Evolutionary conservation across 2,113 vertebrate species (phyloP), one percentile per base, ranked within the genome.

Genomic region (Toxotes jaculatrix): DNA sequence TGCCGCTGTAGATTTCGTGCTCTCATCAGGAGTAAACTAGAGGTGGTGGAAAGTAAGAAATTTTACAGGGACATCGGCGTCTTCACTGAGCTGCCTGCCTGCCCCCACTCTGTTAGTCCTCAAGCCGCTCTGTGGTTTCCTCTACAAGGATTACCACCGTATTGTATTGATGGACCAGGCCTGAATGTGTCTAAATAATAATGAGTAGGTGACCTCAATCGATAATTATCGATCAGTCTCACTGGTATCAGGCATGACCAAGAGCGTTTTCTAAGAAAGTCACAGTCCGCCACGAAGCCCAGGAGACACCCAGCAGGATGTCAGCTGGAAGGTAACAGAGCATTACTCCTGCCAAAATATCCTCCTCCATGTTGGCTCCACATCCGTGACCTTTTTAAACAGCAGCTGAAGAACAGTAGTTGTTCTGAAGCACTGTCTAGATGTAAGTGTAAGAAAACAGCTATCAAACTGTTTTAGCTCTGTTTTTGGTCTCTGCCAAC

Each of bases 291-390:
- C 61, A 7, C 31, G 57, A 45, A 31, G 47, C 69, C 34, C 59
- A 27, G 63, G 51, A 79, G 71, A 87, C 72, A 60, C 27, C 31
- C 57, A 53, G 59, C 38, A 60, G 71, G 73, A 70, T 32, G 66
- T 36, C 27, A 61, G 19, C 57, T 55, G 40, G 40, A 14, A 27
- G 56, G 69, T 64, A 34, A 68, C 42, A 59, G 42, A 73, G 42
- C 27, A 27, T 27, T 27, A 27, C 27, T 27, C 53, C n/a, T 55
- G 21, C 21, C n/a, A 23, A 4, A 23, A 27, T 27, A 27, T 45
- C 7, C 43, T 14, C 3, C 13, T 45, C 43, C 43, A 7, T 14
- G 43, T 45, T 13, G 47, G 47, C 47, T 51, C 47, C 5, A 21
- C 47, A 51, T 51, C 21, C 47, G 21, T 45, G 43, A 19, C 47